Evolutionary conservation across 2,797 vertebrate genomes (phyloP).

Genomic region (Lepus townsendii): DNA sequence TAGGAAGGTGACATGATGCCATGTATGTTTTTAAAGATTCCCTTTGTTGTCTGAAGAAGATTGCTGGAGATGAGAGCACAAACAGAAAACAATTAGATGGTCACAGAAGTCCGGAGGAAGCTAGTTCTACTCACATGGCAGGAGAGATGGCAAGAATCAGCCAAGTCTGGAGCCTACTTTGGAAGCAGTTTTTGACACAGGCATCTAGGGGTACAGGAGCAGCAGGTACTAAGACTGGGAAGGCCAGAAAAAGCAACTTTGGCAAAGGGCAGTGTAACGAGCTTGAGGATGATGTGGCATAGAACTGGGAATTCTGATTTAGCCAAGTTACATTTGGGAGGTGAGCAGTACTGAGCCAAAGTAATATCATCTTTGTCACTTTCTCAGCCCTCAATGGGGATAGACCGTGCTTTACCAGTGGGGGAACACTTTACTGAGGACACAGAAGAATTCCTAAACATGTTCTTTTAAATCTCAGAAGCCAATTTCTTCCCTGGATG

Average conservation of each 20-base stretch:
- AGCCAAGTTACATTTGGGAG: background rate
- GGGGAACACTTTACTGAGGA: background rate
- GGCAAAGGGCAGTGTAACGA: background rate
- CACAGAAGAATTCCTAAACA: background rate
- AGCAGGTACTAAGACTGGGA: background rate
- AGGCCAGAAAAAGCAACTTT: background rate
- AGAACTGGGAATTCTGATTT: background rate
- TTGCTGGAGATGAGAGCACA: background rate
- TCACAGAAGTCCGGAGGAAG: background rate
- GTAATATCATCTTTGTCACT: background rate
- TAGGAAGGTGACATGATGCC: slow-evolving; percentile 1
- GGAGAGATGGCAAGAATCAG: background rate
- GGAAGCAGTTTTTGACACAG: background rate
- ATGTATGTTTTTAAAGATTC: background rate
- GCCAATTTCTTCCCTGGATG: slow-evolving; percentile 14
- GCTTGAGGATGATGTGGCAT: background rate
- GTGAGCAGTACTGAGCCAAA: slow-evolving; percentile 12
- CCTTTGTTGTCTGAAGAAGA: background rate
- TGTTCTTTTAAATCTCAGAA: slow-evolving; percentile 56
- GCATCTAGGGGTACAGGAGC: background rate
- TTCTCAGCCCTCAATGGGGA: background rate
- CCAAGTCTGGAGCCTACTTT: background rate
- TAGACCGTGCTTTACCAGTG: background rate
- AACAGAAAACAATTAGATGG: background rate
- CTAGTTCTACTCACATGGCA: background rate